phyloP scores from a whole-genome alignment of 2,888 invertebrate genomes.

The Parthenolecanium corni region DNA sequence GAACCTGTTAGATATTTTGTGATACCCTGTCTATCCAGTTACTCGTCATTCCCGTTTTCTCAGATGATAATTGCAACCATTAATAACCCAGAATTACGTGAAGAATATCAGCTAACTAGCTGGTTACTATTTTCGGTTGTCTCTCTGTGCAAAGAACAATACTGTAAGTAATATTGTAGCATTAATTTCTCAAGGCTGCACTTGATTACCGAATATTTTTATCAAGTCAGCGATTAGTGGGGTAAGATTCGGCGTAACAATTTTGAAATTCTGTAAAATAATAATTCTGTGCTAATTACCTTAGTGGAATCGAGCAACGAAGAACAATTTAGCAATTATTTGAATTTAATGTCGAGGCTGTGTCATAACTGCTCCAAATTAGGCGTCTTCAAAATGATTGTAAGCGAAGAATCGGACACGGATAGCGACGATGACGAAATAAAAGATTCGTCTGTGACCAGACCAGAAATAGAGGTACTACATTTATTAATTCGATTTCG shows the following conservation, averaged over 20 bases:
- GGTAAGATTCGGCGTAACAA: too few species aligned
- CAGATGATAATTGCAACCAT: neutral
- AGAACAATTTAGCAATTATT: slow-evolving; percentile 11
- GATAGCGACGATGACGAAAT: slow-evolving; percentile 13
- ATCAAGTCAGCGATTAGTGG: neutral
- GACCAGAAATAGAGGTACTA: slow-evolving; percentile 8
- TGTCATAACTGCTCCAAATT: slow-evolving; percentile 19
- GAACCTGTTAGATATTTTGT: slow-evolving; percentile 57
- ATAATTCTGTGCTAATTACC: neutral
- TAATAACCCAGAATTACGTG: neutral
- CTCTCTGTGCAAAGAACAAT: slow-evolving; percentile 10
- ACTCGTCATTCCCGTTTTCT: slow-evolving; percentile 41
- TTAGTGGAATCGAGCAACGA: slow-evolving; percentile 11
- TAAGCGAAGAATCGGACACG: slow-evolving; percentile 1
- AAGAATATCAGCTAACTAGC: slow-evolving; percentile 12
- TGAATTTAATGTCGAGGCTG: slow-evolving; percentile 6
- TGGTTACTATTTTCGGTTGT: slow-evolving; percentile 19
- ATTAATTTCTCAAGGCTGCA: too few species aligned
- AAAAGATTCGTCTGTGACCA: slow-evolving; percentile 5
- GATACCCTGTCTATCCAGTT: slow-evolving; percentile 53
- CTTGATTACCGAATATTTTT: neutral
- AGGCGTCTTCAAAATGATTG: neutral
- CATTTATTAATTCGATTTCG: neutral
- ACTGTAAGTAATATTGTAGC: slow-evolving; percentile 5
- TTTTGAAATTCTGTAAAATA: too few species aligned